Percentiles rank a stretch among this genome's conserved stretches.
Evolutionary conservation across 2,888 invertebrate species (phyloP).

Genomic region (Melanchra persicariae): DNA sequence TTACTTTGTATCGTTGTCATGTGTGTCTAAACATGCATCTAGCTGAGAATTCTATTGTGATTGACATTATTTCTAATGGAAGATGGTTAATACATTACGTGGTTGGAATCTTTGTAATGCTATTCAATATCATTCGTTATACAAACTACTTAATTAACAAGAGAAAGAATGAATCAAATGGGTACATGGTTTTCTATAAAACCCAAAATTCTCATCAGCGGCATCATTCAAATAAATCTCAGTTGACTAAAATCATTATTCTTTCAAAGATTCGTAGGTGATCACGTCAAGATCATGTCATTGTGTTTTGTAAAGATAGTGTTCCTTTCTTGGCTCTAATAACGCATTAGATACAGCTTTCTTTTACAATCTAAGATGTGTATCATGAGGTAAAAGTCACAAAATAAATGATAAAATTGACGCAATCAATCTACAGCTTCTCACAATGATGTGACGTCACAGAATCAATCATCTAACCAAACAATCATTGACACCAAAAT

Average conservation of each 20-base stretch:
- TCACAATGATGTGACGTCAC: constrained; percentile 44
- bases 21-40: constrained; percentile 4
- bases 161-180: not conserved
- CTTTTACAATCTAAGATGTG: not conserved
- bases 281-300: constrained; percentile 5
- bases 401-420: constrained; percentile 22
- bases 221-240: not conserved
- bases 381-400: constrained; percentile 21
- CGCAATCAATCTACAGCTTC: constrained; percentile 10
- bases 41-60: constrained; percentile 35
- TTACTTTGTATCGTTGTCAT: constrained; percentile 22
- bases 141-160: not conserved
- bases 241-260: not conserved
- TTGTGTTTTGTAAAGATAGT: not conserved
- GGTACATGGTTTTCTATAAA: not conserved
- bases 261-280: not conserved
- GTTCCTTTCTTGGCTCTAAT: not conserved
- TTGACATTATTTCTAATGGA: constrained; percentile 29
- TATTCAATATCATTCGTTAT: not conserved
- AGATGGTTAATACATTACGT: not conserved
- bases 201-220: not conserved
- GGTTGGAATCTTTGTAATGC: constrained; percentile 11
- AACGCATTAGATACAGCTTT: not conserved
- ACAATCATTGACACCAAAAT: constrained; percentile 35
- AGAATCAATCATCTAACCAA: constrained; percentile 44